A percentile compares a stretch with the other conserved stretches of the same genome.
These are phyloP conservation scores for Trichogramma dendrolimi DNA, from an alignment of 2,888 invertebrate genomes.

Conservation along the genomic window DNA sequence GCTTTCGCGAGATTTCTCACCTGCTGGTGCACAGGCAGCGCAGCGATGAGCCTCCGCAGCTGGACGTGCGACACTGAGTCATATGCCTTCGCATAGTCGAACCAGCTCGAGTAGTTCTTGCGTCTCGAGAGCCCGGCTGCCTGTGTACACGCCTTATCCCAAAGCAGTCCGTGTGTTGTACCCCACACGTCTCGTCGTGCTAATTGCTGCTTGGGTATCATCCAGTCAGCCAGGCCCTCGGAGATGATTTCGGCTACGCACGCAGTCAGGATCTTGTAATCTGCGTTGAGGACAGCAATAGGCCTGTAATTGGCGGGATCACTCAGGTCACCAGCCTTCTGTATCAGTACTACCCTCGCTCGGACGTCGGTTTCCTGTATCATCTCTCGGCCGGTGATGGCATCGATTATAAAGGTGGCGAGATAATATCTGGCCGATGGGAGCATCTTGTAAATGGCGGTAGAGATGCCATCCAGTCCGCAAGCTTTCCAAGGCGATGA, in stretches of 20 bases:
- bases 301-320: constrained; percentile 5
- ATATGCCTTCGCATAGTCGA: not conserved
- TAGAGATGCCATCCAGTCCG: not conserved
- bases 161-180: constrained; percentile 9
- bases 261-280: constrained; percentile 8
- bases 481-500: not conserved
- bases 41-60: too few species aligned
- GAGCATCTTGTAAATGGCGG: not conserved
- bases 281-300: constrained; percentile 6
- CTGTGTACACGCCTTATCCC: constrained; percentile 1
- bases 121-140: not conserved
- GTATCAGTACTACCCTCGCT: too few species aligned
- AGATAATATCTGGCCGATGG: not conserved
- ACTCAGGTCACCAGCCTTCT: not conserved
- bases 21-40: too few species aligned
- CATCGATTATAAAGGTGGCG: too few species aligned
- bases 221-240: not conserved
- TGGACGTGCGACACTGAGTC: too few species aligned
- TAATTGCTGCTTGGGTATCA: constrained; percentile 3
- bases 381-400: too few species aligned
- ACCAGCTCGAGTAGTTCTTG: constrained; percentile 2
- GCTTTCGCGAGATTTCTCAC: too few species aligned
- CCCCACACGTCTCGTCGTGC: not conserved
- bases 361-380: too few species aligned
- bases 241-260: not conserved